Evolutionary conservation across 1,140 invertebrate genomes (phyloP), one percentile per base, ranked within the genome.

Genomic region (Nylanderia fulva): DNA sequence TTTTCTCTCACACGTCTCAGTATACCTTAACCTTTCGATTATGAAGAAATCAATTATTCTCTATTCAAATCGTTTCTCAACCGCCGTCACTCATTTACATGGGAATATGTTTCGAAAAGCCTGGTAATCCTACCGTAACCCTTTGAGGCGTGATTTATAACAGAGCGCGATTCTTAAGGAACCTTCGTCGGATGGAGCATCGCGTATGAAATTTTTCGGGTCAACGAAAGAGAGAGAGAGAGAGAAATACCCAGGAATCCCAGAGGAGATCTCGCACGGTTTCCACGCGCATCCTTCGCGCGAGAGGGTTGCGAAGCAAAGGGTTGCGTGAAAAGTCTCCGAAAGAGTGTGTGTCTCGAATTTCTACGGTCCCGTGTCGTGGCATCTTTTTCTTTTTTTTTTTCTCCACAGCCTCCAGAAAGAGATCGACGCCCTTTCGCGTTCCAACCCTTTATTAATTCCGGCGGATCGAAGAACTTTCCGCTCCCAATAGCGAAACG

Each of bases 261-360:
- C 15, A 48, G 45, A 48, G 29, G 39, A 71, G 68, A 71, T 82
- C 66, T 39, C 60, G 60, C 52, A 83, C 45, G 60, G 79, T 86
- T 75, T 86, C 61, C 79, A 24, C 71, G 63, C 64, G 54, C 58
- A 74, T 83, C 66, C 27, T 61, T 33, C 52, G 48, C 60, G 69
- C 58, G 52, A 68, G 29, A 33, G 80, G 84, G 52, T 84, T 52
- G 68, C 68, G 24, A 39, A 74, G 61, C 60, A 86, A 85, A 87
- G 86, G 84, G 84, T 87, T 87, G 60, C 64, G 39, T 87, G 84
- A 86, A 86, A 86, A 85, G 83, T 87, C 60, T 82, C 39, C 45
- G 56, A 85, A 91, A 80, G 84, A 42, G 72, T 86, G 90, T 86
- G 90, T 87, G 91, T 92, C 90, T 92, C 89, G 82, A 90, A 90